Evolutionary conservation across 1,140 invertebrate species (phyloP).

Genomic region (Plectrocnemia conspersa): DNA sequence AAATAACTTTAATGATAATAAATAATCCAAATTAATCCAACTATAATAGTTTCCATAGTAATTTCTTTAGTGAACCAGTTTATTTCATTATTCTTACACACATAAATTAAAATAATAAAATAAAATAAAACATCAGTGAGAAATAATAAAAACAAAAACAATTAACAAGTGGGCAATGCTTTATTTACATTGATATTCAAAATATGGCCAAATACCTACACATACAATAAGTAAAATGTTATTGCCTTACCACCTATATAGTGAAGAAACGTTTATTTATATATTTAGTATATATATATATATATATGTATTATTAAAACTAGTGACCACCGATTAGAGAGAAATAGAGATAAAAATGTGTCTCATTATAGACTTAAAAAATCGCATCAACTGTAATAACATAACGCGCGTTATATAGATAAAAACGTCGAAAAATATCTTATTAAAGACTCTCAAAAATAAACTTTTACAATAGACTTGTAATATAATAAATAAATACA

Average conservation of each 20-base stretch:
- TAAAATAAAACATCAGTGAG: background rate
- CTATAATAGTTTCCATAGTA: too few relatives aligned
- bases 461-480: slow-evolving; percentile 3
- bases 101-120: background rate
- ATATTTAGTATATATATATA: too few relatives aligned
- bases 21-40: too few relatives aligned
- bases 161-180: slow-evolving; percentile 52
- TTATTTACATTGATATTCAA: slow-evolving; percentile 54
- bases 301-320: slow-evolving; percentile 32
- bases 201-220: slow-evolving; percentile 44
- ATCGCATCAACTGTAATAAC: slow-evolving; percentile 9
- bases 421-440: slow-evolving; percentile 31
- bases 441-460: slow-evolving; percentile 21
- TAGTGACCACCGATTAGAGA: slow-evolving; percentile 19
- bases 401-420: slow-evolving; percentile 22
- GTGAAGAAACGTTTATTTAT: too few relatives aligned
- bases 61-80: too few relatives aligned
- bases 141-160: slow-evolving; percentile 24
- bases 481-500: slow-evolving; percentile 3
- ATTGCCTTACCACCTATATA: slow-evolving; percentile 33
- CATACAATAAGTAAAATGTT: slow-evolving; percentile 28
- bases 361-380: slow-evolving; percentile 17
- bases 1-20: too few relatives aligned
- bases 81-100: too few relatives aligned
- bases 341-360: slow-evolving; percentile 8